Base-by-base conservation (phyloP, 2,113 vertebrate species). In the Oryzias woworae region DNA sequence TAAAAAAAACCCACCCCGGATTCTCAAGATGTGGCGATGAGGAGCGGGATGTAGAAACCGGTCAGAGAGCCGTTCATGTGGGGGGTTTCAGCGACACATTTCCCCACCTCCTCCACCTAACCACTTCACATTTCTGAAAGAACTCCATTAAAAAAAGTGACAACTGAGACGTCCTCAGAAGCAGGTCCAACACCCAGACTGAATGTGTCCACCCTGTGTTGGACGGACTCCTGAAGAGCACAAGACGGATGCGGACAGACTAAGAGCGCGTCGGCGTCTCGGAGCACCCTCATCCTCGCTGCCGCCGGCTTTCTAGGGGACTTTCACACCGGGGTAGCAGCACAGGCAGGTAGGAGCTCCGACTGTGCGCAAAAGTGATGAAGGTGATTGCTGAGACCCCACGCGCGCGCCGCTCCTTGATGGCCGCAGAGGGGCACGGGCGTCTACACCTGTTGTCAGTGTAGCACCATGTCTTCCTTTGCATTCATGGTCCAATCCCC, bases 361-460 rank as follows among this genome's bases (percentile, higher is more conserved):
- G 47, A 22, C 24, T 20, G 48, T 24, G 0, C 4, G 62, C 51
- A 62, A 75, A 79, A 73, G 79, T 77, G 76, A 68, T 63, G n/a
- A 48, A 58, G 72, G 74, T 78, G 80, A 81, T 77, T 70, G 68
- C 46, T 58, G 49, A 17, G 53, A 65, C 46, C 63, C 71, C 74
- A 61, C 66, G 70, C 64, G 62, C 72, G 59, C 10, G 36, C 72
- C 65, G 70, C 51, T 75, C 7, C 72, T 36, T 56, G 51, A 64
- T 47, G 75, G 50, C 55, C 47, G 68, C 71, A 73, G 69, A 73
- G 63, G 55, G 62, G 67, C 62, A 54, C 57, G 36, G 45, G 53
- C 24, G 46, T 23, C 56, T 73, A 75, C 84, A 89, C 84, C 85
- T 89, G 87, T 86, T 86, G 83, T 87, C 55, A 18, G 58, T 62